Percentiles rank a stretch among this genome's conserved stretches.
phyloP scores from a whole-genome alignment of 2,113 vertebrate species.

The Prunella fulvescens region DNA sequence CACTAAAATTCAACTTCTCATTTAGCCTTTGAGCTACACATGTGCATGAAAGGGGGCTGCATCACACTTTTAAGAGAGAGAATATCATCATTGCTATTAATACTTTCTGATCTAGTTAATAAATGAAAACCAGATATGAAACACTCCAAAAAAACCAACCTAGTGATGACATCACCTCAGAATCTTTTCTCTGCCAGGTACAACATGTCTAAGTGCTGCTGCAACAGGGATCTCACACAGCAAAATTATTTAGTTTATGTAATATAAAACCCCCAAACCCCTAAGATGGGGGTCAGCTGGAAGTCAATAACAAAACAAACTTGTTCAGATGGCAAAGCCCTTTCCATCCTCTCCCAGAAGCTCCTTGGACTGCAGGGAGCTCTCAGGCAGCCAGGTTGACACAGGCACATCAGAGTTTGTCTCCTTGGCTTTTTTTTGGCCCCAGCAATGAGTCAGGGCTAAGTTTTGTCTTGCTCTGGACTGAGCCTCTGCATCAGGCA shows the following conservation, averaged over 20 bases:
- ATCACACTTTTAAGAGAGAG: neutral
- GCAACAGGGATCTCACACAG: neutral
- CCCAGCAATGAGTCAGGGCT: neutral
- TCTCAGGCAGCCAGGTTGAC: neutral
- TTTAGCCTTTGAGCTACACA: neutral
- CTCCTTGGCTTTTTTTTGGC: neutral
- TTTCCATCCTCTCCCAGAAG: neutral
- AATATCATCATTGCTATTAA: neutral
- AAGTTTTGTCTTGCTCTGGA: neutral
- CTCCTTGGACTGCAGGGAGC: neutral
- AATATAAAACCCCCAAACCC: accelerated
- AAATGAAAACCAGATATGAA: neutral
- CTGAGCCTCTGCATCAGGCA: neutral
- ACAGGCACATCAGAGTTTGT: accelerated
- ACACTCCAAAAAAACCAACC: neutral
- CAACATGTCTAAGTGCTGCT: accelerated
- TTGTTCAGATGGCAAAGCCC: neutral
- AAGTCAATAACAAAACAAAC: neutral
- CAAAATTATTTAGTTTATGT: neutral
- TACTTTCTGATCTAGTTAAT: neutral
- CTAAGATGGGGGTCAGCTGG: accelerated
- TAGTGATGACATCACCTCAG: neutral
- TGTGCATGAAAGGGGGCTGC: neutral
- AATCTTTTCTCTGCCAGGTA: neutral
- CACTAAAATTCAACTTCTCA: neutral